Evolutionary conservation across 1,140 invertebrate species (phyloP).

Genomic region (Monochamus saltuarius): DNA sequence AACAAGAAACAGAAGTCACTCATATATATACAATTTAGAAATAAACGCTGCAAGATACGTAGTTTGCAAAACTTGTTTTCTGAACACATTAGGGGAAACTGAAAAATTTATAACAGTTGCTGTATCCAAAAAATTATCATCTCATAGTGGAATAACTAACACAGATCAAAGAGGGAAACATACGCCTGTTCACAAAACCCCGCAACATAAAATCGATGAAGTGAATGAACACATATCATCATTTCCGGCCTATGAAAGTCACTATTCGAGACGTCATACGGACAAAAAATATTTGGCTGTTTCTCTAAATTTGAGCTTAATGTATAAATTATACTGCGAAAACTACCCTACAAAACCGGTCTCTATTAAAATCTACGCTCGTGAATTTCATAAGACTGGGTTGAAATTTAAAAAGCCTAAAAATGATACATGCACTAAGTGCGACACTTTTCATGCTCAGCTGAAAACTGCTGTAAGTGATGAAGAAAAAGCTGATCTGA

Average conservation of each 20-base stretch:
- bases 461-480: background rate
- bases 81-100: no score
- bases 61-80: no score
- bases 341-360: no score
- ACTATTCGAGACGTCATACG: background rate
- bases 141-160: background rate
- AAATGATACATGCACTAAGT: background rate
- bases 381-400: background rate
- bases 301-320: background rate
- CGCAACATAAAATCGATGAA: background rate
- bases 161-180: background rate
- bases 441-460: background rate
- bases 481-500: background rate
- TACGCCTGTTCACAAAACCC: background rate
- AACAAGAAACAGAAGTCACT: no score
- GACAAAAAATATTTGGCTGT: background rate
- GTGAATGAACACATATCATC: background rate
- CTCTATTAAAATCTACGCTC: background rate
- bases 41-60: no score
- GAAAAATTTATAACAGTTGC: no score
- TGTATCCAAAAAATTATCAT: no score
- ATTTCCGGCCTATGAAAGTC: background rate
- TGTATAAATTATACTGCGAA: slow-evolving; percentile 7
- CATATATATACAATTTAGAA: no score
- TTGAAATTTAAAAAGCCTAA: background rate